These are phyloP conservation scores for Telenomus remus DNA, from an alignment of 1,140 invertebrate genomes.

Conservation along the genomic window DNA sequence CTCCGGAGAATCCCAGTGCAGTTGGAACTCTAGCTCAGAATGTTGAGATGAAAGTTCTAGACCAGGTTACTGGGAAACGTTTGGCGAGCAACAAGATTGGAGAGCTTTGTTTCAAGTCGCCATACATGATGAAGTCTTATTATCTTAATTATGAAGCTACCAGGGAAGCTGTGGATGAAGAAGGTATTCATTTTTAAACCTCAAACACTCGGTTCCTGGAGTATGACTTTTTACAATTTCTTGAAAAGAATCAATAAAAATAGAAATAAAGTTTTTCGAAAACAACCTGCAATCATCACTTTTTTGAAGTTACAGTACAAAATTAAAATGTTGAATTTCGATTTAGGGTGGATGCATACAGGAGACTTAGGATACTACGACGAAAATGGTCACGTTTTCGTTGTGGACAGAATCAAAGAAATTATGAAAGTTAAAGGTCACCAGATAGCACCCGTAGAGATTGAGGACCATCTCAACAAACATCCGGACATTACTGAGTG, in stretches of 20 bases:
- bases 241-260: too few relatives aligned
- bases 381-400: slow-evolving; percentile 72
- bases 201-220: too few relatives aligned
- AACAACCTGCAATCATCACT: too few relatives aligned
- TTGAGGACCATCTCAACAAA: slow-evolving; percentile 77
- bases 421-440: slow-evolving; percentile 79
- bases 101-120: slow-evolving; percentile 72
- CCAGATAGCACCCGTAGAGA: slow-evolving; percentile 78
- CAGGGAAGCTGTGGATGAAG: slow-evolving; percentile 73
- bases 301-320: too few relatives aligned
- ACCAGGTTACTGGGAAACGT: slow-evolving; percentile 63
- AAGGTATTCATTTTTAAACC: slow-evolving; percentile 70
- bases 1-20: slow-evolving; percentile 13
- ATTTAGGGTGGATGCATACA: slow-evolving; percentile 76
- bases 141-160: slow-evolving; percentile 77
- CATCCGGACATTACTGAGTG: slow-evolving; percentile 77
- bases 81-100: slow-evolving; percentile 71
- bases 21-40: slow-evolving; percentile 49
- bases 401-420: slow-evolving; percentile 79
- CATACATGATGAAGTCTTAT: slow-evolving; percentile 72
- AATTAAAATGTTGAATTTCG: too few relatives aligned
- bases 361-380: slow-evolving; percentile 78
- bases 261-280: too few relatives aligned
- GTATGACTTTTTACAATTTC: too few relatives aligned
- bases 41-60: slow-evolving; percentile 65